Percentiles rank a stretch among this genome's conserved stretches.
Evolutionary conservation across 2,797 vertebrate genomes (phyloP).

Genomic region (Moxostoma hubbsi): DNA sequence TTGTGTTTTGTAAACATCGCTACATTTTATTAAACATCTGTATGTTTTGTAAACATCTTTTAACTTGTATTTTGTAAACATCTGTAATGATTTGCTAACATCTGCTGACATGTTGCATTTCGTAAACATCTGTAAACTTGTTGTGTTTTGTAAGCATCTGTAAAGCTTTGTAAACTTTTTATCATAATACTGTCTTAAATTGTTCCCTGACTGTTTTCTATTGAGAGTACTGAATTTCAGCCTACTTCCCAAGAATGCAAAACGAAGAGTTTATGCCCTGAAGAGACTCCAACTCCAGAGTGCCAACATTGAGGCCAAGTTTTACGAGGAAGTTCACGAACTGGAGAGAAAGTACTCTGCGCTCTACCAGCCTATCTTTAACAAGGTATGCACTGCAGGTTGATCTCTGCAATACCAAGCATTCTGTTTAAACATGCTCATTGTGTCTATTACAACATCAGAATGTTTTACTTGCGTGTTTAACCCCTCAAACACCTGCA

Average conservation of each 20-base stretch:
- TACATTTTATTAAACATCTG: too few relatives aligned
- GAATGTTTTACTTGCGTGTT: not conserved
- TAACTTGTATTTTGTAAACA: too few relatives aligned
- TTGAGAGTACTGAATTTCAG: conserved; percentile 65
- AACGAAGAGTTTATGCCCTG: conserved; percentile 92
- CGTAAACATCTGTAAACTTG: not conserved
- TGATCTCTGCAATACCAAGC: not conserved
- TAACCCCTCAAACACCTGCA: not conserved
- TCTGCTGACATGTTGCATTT: not conserved
- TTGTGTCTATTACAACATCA: not conserved
- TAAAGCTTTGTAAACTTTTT: too few relatives aligned
- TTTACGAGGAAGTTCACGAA: conserved; percentile 97
- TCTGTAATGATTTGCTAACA: too few relatives aligned
- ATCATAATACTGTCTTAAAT: not conserved
- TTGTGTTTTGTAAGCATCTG: not conserved
- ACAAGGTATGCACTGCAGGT: conserved; percentile 82
- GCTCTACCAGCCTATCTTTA: conserved; percentile 92
- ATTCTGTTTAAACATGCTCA: conserved; percentile 4
- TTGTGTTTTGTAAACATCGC: too few relatives aligned
- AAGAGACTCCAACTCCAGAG: conserved; percentile 95
- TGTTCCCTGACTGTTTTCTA: not conserved
- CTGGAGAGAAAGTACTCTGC: conserved; percentile 94
- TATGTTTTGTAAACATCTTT: too few relatives aligned
- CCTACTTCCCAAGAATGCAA: conserved; percentile 93
- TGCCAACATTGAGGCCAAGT: conserved; percentile 94